Evolutionary conservation across 2,888 invertebrate genomes (phyloP), one percentile per base, ranked within the genome.

Genomic region (Furcula furcula): DNA sequence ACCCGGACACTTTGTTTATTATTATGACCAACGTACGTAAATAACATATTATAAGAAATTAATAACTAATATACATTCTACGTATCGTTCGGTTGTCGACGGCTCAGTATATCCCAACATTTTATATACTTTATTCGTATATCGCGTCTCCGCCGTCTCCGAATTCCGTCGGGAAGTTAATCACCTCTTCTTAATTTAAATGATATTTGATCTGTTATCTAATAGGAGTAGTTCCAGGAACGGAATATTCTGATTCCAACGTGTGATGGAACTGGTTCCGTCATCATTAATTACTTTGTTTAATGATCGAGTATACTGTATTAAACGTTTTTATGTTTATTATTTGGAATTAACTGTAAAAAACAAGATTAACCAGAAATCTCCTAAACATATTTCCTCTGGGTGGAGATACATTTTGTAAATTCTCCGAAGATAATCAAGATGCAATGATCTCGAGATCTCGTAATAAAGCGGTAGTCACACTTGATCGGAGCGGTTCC

Each of bases 181-280:
- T 73, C 67, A 71, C 69, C 65, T 66, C 69, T 70, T 64, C 69
- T 73, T 73, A 70, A 76, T 75, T 76, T 71, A 69, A 77, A 76
- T 67, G 68, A 73, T 66, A 67, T 62, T 64, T 62, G 78, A 84
- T 84, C 76, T 75, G 76, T 80, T 82, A 82, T 83, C 83, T 81
- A 73, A 76, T 76, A 78, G 76, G 65, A 75, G 72, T 73, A 67
- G 58, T 84, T 83, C 83, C 61, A 43, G 66, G 81, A 82, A 82
- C 62, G 65, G 55, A 62, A 60, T 68, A 67, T 70, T 65, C 65
- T 64, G 75, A 72, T 73, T 70, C 68, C 54, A 66, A 65, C 65
- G 54, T 61, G 58, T 62, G 65, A 65, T 65, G 65, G 46, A 64
- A 70, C 72, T 45, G 64, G 74, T 66, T 67, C 48, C 44, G 52